Base-by-base conservation (phyloP, 1,140 invertebrate species). In the Sycophaga agraensis region DNA sequence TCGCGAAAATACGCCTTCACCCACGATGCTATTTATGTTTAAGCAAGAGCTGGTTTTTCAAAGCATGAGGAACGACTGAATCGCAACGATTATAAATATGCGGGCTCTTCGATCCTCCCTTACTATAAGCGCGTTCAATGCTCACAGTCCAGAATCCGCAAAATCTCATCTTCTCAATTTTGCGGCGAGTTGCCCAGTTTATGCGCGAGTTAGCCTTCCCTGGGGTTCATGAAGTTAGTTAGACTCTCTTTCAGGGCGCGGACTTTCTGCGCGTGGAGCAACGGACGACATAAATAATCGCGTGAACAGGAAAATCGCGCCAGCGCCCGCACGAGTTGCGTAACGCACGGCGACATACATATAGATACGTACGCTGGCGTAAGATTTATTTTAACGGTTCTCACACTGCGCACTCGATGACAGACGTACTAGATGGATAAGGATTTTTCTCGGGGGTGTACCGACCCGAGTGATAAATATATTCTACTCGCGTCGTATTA, bases 191-290 rank as follows among this genome's bases (percentile, higher is more conserved):
- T n/a, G n/a, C n/a, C n/a, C n/a, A n/a, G n/a, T n/a, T n/a, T n/a
- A n/a, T n/a, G 16, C 31, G 43, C 17, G 49, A 55, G 63, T 50
- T 8, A 19, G 2, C 12, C 12, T 3, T 11, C 7, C 11, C 11
- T 3, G 65, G 67, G 63, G 58, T 50, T 43, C 17, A 67, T 69
- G 68, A 74, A 70, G 71, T 73, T 74, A 72, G 70, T 74, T 74
- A 73, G 72, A n/a, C n/a, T 62, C 66, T 70, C 68, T 66, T 72
- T 72, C 69, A 69, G 49, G 46, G 11, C 50, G 39, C 39, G 55
- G 46, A 46, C 49, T 14, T 24, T 54, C n/a, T n/a, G n/a, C n/a
- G n/a, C n/a, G n/a, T n/a, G n/a, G n/a, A n/a, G n/a, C n/a, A 46
- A 48, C 58, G 49, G 45, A n/a, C 48, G 50, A 70, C 64, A 63